Percentiles rank a stretch among this genome's conserved stretches.
phyloP scores from a whole-genome alignment of 1,140 invertebrate species.

The Drosophila paulistorum region DNA sequence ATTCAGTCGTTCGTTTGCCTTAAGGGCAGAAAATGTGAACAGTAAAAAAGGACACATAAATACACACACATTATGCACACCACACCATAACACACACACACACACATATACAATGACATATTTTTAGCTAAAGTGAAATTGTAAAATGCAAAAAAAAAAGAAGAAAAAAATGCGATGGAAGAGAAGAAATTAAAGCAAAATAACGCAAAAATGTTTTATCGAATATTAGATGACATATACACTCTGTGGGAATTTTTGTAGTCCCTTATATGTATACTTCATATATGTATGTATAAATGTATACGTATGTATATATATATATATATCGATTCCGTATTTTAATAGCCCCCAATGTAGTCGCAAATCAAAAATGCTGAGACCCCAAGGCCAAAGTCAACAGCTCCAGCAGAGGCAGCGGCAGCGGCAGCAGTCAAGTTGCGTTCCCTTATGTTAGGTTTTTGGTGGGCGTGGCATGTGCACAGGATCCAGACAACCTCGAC shows the following conservation, averaged over 20 bases:
- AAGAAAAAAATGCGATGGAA: neutral
- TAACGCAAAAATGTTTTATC: constrained; percentile 2
- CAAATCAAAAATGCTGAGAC: constrained; percentile 56
- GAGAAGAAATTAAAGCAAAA: constrained; percentile 9
- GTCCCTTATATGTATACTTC: constrained; percentile 5
- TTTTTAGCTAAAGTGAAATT: constrained; percentile 12
- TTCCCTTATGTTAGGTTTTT: constrained; percentile 8
- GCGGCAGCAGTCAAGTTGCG: constrained; percentile 21
- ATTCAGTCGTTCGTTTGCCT: constrained; percentile 62
- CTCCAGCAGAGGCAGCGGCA: constrained; percentile 14
- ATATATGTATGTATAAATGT: neutral
- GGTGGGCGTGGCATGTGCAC: constrained; percentile 36
- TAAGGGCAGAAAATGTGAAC: constrained; percentile 19
- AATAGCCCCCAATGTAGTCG: constrained; percentile 22
- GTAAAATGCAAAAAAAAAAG: neutral
- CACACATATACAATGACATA: neutral
- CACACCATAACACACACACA: neutral
- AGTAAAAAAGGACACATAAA: constrained; percentile 2
- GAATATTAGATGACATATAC: constrained; percentile 7
- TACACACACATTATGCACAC: neutral
- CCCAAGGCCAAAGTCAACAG: constrained; percentile 43
- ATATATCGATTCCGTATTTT: constrained; percentile 25
- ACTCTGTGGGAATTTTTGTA: constrained; percentile 14
- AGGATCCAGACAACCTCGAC: constrained; percentile 8
- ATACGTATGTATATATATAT: constrained; percentile 14